Base-by-base conservation (phyloP, 2,113 vertebrate species). In the Quiscalus mexicanus region DNA sequence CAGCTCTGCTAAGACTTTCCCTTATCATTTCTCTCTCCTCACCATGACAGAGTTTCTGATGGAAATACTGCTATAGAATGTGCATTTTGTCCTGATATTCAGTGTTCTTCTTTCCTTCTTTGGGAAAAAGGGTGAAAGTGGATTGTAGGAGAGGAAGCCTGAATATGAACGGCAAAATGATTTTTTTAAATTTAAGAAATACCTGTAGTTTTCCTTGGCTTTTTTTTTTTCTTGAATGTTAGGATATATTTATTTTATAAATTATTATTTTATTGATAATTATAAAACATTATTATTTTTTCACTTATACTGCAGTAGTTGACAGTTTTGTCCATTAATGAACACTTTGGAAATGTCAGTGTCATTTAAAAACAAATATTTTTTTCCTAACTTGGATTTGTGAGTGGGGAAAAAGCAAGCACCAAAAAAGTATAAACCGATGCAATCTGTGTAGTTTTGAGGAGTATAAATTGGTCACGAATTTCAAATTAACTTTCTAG, bases 381-480 rank as follows among this genome's bases (percentile, higher is more conserved):
- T 39, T 84, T 71, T 45, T 27, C 17, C 49, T 56, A 35, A 27
- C 37, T 90, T 59, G 63, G 42, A 37, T 62, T 35, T 64, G 52
- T 22, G 28, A 47, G 42, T 35, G 39, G 44, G 19, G 16, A 28
- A 81, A 70, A 84, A 59, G 33, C 42, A 73, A 77, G 22, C 42
- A 78, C 5, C 31, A 87, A 68, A 64, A 39, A 56, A 56, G 24
- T 60, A 25, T 39, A 64, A 64, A 2, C 15, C 0, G 0, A 53
- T 5, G 9, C 37, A 80, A 8, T 24, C 50, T 44, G 15, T 6
- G 27, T 44, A 7, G 37, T 83, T 88, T 65, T 77, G 59, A 74
- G 55, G 17, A 73, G 19, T 50, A 62, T 23, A 74, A 81, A 69
- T 42, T 45, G 17, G 30, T 76, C 31, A 47, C 9, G 1, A 77